Conservation (phyloP, 2,888 invertebrate genomes). For the Yponomeuta cagnagella region DNA sequence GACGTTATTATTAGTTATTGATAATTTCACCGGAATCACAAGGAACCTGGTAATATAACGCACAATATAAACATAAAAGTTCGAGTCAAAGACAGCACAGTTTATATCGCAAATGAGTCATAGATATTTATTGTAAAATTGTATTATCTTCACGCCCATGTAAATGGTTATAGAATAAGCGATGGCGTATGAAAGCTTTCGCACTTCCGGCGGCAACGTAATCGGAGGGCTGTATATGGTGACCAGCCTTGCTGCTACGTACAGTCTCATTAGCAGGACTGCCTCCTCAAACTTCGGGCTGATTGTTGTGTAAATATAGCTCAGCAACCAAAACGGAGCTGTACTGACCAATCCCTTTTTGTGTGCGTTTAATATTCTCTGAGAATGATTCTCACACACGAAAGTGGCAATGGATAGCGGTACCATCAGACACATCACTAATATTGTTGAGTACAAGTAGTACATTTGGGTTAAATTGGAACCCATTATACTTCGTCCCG, state of each 20-base stretch:
- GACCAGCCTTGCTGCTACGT: background rate
- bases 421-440: background rate
- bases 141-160: too few relatives aligned
- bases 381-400: background rate
- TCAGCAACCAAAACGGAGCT: background rate
- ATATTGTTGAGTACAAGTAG: background rate
- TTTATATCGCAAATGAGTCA: too few relatives aligned
- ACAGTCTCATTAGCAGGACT: background rate
- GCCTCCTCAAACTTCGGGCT: background rate
- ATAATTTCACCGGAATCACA: too few relatives aligned
- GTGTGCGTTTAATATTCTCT: background rate
- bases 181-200: too few relatives aligned
- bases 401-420: background rate
- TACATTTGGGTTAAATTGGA: background rate
- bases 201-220: too few relatives aligned
- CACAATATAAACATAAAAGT: too few relatives aligned
- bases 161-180: too few relatives aligned
- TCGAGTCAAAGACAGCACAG: too few relatives aligned
- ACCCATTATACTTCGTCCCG: background rate
- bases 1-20: too few relatives aligned
- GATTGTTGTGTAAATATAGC: background rate
- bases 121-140: too few relatives aligned
- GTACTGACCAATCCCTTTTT: background rate
- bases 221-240: background rate
- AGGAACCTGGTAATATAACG: too few relatives aligned